Percentiles rank a stretch among this genome's conserved stretches.
Conservation (phyloP, 1,140 invertebrate genomes). For the Agrilus planipennis region DNA sequence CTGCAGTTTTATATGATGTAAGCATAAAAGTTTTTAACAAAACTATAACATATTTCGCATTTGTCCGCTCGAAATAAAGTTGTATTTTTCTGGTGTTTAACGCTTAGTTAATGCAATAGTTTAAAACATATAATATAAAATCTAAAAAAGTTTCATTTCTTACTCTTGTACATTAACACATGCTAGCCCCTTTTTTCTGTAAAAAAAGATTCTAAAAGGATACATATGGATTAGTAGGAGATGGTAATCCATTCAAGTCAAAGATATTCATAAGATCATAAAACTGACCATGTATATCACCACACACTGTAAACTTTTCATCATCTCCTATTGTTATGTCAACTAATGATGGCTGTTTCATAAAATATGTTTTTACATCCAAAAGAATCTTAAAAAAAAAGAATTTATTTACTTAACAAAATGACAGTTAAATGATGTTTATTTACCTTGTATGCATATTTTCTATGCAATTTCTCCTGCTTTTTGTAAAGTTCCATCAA, state of each 20-base stretch:
- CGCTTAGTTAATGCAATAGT: too few relatives aligned
- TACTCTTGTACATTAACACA: too few relatives aligned
- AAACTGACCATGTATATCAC: constrained; percentile 99
- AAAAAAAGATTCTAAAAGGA: constrained; percentile 34
- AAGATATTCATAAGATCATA: constrained; percentile 99
- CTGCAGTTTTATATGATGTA: too few relatives aligned
- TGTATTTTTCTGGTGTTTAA: too few relatives aligned
- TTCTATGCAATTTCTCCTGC: constrained; percentile 88
- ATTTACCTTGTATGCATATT: constrained; percentile 91
- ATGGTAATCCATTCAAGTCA: constrained; percentile 90
- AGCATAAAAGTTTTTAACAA: too few relatives aligned
- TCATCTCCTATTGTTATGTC: constrained; percentile 79
- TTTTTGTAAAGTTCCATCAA: constrained; percentile 85
- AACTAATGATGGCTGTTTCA: constrained; percentile 75
- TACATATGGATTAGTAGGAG: constrained; percentile 91
- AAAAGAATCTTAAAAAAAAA: constrained; percentile 67
- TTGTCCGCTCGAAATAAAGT: too few relatives aligned
- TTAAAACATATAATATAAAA: too few relatives aligned
- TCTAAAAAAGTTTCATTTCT: too few relatives aligned
- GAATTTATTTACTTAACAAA: neutral
- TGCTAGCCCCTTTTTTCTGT: too few relatives aligned
- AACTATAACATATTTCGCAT: too few relatives aligned
- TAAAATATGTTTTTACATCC: constrained; percentile 78
- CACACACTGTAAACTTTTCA: constrained; percentile 96
- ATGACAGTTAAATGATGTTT: neutral